Evolutionary conservation across 2,797 vertebrate genomes (phyloP).

Genomic region (Liasis olivaceus): DNA sequence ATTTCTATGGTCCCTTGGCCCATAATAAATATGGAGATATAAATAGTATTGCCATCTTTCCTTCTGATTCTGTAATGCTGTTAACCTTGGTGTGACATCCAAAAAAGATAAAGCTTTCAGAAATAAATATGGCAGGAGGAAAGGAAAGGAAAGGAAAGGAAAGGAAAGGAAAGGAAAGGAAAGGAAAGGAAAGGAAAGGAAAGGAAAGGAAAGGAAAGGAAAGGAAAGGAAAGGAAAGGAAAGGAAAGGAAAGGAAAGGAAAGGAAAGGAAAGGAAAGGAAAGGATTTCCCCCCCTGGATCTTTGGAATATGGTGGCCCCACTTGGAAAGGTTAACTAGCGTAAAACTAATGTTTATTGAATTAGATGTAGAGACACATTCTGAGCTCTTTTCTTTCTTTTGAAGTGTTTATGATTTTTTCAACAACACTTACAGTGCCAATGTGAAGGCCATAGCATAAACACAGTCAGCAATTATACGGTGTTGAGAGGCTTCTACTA

Average conservation of each 20-base stretch:
- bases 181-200: no score
- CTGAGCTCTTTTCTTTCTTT: background rate
- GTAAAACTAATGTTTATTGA: background rate
- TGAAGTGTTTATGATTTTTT: constrained; percentile 20
- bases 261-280: no score
- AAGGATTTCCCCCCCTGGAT: no score
- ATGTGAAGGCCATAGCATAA: background rate
- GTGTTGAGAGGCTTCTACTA: background rate
- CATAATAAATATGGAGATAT: background rate
- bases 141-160: background rate
- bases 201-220: no score
- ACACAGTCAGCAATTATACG: background rate
- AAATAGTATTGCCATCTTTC: background rate
- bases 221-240: no score
- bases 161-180: no score
- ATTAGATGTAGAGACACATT: constrained; percentile 2
- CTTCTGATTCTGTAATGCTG: background rate
- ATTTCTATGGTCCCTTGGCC: background rate
- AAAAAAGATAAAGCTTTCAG: background rate
- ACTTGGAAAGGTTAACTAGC: constrained; percentile 15
- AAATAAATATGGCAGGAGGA: background rate
- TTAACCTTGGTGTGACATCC: background rate
- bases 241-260: no score
- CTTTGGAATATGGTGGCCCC: background rate
- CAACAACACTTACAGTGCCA: constrained; percentile 8